Evolutionary conservation across 1,140 invertebrate species (phyloP), one percentile per base, ranked within the genome.

Genomic region (Drosophila persimilis): DNA sequence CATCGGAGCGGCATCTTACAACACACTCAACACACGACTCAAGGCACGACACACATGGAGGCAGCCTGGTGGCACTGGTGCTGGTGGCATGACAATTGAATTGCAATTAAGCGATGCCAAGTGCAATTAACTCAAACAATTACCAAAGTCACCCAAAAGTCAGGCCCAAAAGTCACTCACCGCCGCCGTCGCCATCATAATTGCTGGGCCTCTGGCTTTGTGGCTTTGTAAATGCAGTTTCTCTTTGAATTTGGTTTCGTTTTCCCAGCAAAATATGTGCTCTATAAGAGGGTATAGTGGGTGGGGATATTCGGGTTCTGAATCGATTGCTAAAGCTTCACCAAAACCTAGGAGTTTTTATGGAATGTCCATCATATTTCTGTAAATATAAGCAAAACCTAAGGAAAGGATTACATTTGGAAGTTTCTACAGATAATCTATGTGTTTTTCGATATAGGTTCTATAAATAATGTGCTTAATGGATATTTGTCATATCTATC

Each of bases 81-180:
- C 57, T 74, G 70, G 74, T 85, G 80, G 73, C 80, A 85, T 86
- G 81, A 85, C 80, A 85, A 85, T 86, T 85, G 80, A 85, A 85
- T 77, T 81, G 81, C 80, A 85, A 85, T 85, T 85, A 85, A 86
- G 73, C 81, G 80, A 39, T 39, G 80, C 60, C 77, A 81, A 86
- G 77, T 64, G 77, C 80, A 86, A 86, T 85, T 85, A 85, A 85
- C 64, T 48, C 39, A 67, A 74, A 85, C 80, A 86, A 77, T 85
- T 85, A 85, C 64, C 72, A 55, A 39, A 69, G 65, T 69, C 77
- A 80, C 65, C 76, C 35, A 39, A 70, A 64, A 69, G 63, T 52
- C 65, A 79, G 63, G 43, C 35, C 65, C 24, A 46, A 70, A 70
- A 57, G 58, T 63, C 46, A 57, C 55, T 63, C 46, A 57, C 65